Conservation (phyloP, 2,113 vertebrate genomes). For the Amphilophus citrinellus region DNA sequence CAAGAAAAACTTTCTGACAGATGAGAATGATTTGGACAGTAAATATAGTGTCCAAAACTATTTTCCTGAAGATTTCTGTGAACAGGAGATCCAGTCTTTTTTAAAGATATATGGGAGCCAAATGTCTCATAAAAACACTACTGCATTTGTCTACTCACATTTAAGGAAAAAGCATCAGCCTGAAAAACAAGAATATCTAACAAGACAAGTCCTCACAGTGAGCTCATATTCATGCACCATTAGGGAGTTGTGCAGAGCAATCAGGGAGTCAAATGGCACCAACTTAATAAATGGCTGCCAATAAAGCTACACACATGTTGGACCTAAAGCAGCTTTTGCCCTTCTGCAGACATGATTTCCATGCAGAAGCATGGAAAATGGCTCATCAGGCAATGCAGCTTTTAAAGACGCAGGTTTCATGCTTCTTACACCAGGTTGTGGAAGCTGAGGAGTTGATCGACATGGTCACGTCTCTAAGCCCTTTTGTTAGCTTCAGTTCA, state of each 20-base stretch:
- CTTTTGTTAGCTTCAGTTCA: not conserved
- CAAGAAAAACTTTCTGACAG: conserved; percentile 21
- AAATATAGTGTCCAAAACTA: conserved; percentile 10
- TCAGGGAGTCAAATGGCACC: not conserved
- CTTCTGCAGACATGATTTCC: not conserved
- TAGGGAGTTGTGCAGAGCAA: not conserved
- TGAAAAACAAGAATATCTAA: conserved; percentile 2
- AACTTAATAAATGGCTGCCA: not conserved
- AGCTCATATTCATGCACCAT: not conserved
- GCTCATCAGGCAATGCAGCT: not conserved
- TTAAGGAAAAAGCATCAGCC: conserved; percentile 2
- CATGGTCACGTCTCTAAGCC: not conserved
- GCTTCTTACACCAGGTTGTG: not conserved
- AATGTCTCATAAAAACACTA: conserved; percentile 20
- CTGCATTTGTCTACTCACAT: not conserved
- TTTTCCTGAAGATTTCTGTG: conserved; percentile 21
- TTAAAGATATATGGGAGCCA: conserved; percentile 4
- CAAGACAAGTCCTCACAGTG: not conserved
- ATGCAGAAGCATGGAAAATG: not conserved
- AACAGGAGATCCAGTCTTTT: conserved; percentile 10
- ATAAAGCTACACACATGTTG: not conserved
- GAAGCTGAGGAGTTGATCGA: not conserved
- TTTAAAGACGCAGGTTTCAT: not conserved
- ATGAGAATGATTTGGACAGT: conserved; percentile 11
- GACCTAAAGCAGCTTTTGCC: conserved; percentile 5